Conservation (phyloP, 2,113 vertebrate genomes). For the Madoqua kirkii region DNA sequence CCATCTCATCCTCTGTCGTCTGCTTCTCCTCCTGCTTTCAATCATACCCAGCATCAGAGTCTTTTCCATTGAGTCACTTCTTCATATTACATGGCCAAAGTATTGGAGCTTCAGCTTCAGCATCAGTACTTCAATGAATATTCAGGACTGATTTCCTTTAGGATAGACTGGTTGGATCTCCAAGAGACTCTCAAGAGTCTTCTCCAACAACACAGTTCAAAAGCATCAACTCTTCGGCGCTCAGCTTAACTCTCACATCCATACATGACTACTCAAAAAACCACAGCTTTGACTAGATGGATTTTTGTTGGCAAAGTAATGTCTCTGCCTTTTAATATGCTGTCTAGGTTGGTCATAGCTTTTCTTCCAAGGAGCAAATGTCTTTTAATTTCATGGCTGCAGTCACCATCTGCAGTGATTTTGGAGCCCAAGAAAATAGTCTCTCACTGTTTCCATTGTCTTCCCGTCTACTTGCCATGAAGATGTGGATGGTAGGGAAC, state of each 20-base stretch:
- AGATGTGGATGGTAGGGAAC: background rate
- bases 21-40: background rate
- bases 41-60: background rate
- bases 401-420: background rate
- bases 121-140: background rate
- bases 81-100: background rate
- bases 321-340: background rate
- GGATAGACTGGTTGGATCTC: background rate
- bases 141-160: background rate
- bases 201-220: background rate
- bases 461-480: background rate
- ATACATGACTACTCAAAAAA: background rate
- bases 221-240: rapidly evolving
- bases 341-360: background rate
- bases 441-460: background rate
- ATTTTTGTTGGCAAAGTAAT: background rate
- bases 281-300: background rate
- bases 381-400: background rate
- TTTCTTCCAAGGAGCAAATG: background rate
- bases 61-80: background rate
- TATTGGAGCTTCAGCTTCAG: background rate
- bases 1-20: background rate
- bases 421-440: background rate
- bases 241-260: background rate
- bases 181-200: background rate